Evolutionary conservation across 2,113 vertebrate species (phyloP).

Genomic region (Esox niger): DNA sequence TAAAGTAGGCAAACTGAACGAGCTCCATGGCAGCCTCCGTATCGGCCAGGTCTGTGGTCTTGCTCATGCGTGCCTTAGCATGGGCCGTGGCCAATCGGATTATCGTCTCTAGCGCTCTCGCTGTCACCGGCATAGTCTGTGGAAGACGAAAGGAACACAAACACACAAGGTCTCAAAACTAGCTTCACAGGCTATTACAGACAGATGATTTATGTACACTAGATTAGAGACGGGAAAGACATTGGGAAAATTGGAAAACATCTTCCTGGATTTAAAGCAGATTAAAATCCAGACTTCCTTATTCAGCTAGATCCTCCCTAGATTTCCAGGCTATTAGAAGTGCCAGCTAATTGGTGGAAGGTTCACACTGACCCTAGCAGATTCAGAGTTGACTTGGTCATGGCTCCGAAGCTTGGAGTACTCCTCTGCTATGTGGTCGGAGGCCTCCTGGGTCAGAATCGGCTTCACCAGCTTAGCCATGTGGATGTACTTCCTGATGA

Average conservation of each 20-base stretch:
- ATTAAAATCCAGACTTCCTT: too few species aligned
- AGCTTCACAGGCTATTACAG: too few species aligned
- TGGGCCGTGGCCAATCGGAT: conserved; percentile 64
- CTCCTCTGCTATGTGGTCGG: conserved; percentile 58
- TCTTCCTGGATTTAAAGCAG: too few species aligned
- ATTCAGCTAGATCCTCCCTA: too few species aligned
- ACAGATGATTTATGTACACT: too few species aligned
- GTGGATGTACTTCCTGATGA: conserved; percentile 64
- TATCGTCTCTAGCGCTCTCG: conserved; percentile 59
- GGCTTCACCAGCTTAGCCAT: conserved; percentile 62
- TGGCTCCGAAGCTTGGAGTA: conserved; percentile 60
- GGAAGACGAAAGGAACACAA: neutral
- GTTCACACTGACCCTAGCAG: conserved; percentile 42
- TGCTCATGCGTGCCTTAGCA: conserved; percentile 63
- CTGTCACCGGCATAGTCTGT: conserved; percentile 64
- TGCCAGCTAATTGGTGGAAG: neutral
- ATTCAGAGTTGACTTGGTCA: conserved; percentile 55
- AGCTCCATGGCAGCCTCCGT: conserved; percentile 62
- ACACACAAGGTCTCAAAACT: neutral
- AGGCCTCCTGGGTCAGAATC: conserved; percentile 54
- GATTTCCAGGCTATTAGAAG: too few species aligned
- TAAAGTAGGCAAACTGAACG: conserved; percentile 59
- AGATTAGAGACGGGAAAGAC: too few species aligned
- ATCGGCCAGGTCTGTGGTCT: conserved; percentile 56
- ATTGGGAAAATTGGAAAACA: too few species aligned